Conservation (phyloP, 2,797 vertebrate genomes). For the Ispidina lecontei region DNA sequence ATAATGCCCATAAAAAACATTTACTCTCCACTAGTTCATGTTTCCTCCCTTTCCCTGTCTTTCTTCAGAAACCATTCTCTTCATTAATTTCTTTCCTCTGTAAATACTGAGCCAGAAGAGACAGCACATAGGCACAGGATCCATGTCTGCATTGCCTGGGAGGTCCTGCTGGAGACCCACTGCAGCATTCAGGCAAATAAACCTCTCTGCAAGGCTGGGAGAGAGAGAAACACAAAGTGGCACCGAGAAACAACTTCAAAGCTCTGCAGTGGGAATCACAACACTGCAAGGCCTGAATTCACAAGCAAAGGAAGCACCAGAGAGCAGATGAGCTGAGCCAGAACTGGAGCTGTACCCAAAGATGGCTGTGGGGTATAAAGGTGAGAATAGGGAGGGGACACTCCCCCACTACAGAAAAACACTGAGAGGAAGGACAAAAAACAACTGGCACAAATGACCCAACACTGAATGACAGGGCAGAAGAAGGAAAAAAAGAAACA, state of each 20-base stretch:
- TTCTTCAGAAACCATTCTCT: conserved; percentile 28
- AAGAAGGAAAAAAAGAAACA: not conserved
- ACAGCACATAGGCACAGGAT: not conserved
- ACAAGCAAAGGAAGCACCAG: not conserved
- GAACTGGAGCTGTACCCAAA: not conserved
- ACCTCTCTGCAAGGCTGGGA: not conserved
- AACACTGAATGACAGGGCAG: not conserved
- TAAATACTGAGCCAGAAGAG: not conserved
- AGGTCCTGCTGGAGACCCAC: not conserved
- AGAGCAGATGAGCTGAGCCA: not conserved
- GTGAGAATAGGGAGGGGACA: not conserved
- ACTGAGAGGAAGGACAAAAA: not conserved
- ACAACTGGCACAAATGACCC: not conserved
- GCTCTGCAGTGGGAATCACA: not conserved
- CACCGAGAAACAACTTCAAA: not conserved
- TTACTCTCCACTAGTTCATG: conserved; percentile 1
- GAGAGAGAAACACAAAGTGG: not conserved
- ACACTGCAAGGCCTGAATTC: not conserved
- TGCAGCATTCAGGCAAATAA: not conserved
- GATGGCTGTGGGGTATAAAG: not conserved
- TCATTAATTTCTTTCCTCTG: conserved; percentile 28
- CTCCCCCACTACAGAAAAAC: not conserved
- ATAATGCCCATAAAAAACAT: not conserved
- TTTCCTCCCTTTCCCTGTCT: conserved; percentile 30
- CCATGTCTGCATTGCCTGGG: not conserved